Evolutionary conservation across 2,113 vertebrate species (phyloP), one percentile per base, ranked within the genome.

Genomic region (Erythrocercus mccallii): DNA sequence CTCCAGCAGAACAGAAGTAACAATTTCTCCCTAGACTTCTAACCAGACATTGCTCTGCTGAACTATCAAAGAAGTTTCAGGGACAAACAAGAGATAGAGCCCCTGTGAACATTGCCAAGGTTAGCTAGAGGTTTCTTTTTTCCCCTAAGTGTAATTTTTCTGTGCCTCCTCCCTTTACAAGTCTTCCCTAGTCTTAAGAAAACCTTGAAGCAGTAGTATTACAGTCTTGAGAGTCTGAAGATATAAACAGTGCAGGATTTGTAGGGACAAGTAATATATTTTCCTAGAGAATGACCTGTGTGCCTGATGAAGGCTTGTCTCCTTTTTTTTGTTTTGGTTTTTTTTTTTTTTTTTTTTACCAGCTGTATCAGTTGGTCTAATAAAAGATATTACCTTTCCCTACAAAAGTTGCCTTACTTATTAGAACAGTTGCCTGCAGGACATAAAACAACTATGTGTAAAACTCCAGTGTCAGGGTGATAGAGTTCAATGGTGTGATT

Each of bases 341-440:
- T 35, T n/a, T 28, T 86, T 71, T 57, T 28, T 17, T n/a, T 72
- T 54, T 51, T 54, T 51, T n/a, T 38, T 5, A 2, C 30, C 23
- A 47, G 10, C 51, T 86, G 6, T 81, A 86, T 88, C 79, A 44
- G 54, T 47, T 74, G 86, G 38, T 84, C 69, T 81, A 88, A 92
- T 86, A 95, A 92, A 95, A 92, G 44, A 58, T 92, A 95, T 30
- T 90, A 47, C 72, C 7, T 92, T 85, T 90, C 60, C 50, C 60
- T 81, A n/a, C 47, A 88, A 83, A 64, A 20, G 9, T 71, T 66
- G 31, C 51, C 33, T 62, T 71, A 62, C 47, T 88, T 84, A 88
- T 71, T 92, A 53, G 25, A 90, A 60, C 38, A 44, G 16, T 88
- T 90, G 80, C 86, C 86, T 81, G 42, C 69, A 88, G 79, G 76